phyloP scores from a whole-genome alignment of 2,888 invertebrate species.

The Heliconius aoede region DNA sequence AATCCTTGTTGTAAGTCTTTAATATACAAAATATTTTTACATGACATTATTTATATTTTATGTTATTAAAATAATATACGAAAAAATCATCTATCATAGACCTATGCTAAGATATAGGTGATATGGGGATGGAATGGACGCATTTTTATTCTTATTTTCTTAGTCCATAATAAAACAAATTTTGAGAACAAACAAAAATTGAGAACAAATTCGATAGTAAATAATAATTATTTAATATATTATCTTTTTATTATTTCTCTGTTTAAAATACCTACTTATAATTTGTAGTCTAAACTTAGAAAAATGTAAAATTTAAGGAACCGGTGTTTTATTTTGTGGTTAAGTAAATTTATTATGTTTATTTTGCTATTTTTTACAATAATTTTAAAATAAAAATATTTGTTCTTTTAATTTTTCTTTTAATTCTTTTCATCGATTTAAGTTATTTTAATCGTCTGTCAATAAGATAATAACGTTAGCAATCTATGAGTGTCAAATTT shows the following conservation, averaged over 20 bases:
- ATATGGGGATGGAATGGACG: too few relatives aligned
- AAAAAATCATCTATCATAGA: too few relatives aligned
- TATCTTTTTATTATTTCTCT: neutral
- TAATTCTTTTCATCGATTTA: neutral
- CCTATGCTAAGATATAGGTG: too few relatives aligned
- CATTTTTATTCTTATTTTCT: neutral
- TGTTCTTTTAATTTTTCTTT: neutral
- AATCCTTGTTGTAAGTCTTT: too few relatives aligned
- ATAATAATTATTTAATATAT: conserved; percentile 7
- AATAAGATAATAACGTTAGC: neutral
- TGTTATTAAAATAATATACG: too few relatives aligned
- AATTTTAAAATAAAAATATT: neutral
- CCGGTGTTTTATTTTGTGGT: neutral
- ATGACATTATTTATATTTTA: too few relatives aligned
- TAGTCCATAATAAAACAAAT: neutral
- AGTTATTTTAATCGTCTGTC: neutral
- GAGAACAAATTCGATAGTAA: neutral
- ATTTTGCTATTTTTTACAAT: neutral
- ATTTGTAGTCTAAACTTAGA: neutral
- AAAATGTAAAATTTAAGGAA: neutral
- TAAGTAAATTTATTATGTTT: neutral
- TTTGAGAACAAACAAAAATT: too few relatives aligned
- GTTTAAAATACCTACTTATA: neutral
- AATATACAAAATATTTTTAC: too few relatives aligned
- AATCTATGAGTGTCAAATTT: neutral